Percentiles rank a stretch among this genome's conserved stretches.
These are phyloP conservation scores for Oryzias javanicus DNA, from an alignment of 2,113 vertebrate species.

Conservation along the genomic window DNA sequence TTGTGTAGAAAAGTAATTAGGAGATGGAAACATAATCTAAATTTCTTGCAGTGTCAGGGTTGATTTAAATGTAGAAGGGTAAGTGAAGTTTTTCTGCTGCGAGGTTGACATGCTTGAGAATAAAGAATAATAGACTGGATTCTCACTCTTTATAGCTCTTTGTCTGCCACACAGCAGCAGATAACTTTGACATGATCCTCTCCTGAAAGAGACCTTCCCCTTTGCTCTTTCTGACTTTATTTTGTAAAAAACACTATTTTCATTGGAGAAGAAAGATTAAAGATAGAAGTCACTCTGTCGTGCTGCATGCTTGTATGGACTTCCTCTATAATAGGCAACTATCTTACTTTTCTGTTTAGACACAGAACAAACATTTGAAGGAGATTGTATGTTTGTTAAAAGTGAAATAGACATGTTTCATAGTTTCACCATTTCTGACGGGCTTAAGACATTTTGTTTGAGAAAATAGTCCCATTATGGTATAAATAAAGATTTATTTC, in stretches of 20 bases:
- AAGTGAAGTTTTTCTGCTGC: conserved; percentile 46
- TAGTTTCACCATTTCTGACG: too few species aligned
- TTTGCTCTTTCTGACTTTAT: conserved; percentile 10
- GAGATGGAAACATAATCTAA: not conserved
- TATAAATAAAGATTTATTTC: too few species aligned
- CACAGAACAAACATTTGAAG: not conserved
- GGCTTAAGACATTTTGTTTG: too few species aligned
- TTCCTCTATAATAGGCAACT: conserved; percentile 2
- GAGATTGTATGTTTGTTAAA: too few species aligned
- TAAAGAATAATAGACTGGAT: conserved; percentile 14
- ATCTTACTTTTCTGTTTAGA: conserved; percentile 16
- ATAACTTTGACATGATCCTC: too few species aligned
- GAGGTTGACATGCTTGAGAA: conserved; percentile 54
- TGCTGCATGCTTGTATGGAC: conserved; percentile 27
- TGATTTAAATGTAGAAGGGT: not conserved
- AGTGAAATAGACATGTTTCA: too few species aligned
- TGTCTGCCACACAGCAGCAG: too few species aligned
- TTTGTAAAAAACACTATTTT: conserved; percentile 19
- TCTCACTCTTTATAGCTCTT: not conserved
- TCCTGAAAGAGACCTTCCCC: too few species aligned
- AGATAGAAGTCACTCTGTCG: conserved; percentile 27
- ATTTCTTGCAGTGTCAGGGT: not conserved
- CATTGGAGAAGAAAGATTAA: conserved; percentile 5
- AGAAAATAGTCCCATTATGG: too few species aligned
- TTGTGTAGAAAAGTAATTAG: conserved; percentile 6